A percentile compares a stretch with the other conserved stretches of the same genome.
These are phyloP conservation scores for Conus canariensis DNA, from an alignment of 2,888 invertebrate genomes.

Conservation along the genomic window DNA sequence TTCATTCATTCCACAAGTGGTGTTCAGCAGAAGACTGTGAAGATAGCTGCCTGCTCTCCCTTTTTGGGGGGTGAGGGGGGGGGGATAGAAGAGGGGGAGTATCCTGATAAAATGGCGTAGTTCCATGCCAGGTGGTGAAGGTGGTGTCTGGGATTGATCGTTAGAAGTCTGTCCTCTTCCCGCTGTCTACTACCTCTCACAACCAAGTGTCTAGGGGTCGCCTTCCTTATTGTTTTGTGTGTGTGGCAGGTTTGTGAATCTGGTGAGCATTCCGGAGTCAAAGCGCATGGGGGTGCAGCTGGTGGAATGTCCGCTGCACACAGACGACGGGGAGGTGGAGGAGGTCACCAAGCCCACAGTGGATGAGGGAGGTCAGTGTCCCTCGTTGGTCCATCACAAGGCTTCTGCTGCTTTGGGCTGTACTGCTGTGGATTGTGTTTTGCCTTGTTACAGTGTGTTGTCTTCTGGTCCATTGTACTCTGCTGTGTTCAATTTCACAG, in stretches of 20 bases:
- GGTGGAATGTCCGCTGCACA: slow-evolving; percentile 63
- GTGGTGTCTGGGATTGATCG: no score
- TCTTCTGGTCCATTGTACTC: neutral
- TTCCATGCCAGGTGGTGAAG: no score
- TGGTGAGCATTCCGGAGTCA: slow-evolving; percentile 80
- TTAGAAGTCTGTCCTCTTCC: no score
- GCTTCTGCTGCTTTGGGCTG: neutral
- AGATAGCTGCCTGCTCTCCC: no score
- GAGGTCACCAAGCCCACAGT: slow-evolving; percentile 50
- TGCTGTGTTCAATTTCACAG: neutral
- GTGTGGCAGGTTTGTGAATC: slow-evolving; percentile 82
- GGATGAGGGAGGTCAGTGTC: neutral
- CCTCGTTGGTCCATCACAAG: no score
- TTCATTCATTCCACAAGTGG: no score
- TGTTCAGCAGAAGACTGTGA: no score
- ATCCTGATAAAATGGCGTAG: no score
- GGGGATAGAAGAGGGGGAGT: no score
- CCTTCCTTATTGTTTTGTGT: neutral
- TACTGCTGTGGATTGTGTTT: neutral
- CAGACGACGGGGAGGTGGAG: slow-evolving; percentile 48
- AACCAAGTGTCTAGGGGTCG: no score
- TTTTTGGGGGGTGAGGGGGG: no score
- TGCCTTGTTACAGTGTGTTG: neutral
- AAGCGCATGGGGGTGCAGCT: slow-evolving; percentile 59
- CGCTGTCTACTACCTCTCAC: no score